Evolutionary conservation across 1,140 invertebrate genomes (phyloP).

Genomic region (Pseudoatta argentina): DNA sequence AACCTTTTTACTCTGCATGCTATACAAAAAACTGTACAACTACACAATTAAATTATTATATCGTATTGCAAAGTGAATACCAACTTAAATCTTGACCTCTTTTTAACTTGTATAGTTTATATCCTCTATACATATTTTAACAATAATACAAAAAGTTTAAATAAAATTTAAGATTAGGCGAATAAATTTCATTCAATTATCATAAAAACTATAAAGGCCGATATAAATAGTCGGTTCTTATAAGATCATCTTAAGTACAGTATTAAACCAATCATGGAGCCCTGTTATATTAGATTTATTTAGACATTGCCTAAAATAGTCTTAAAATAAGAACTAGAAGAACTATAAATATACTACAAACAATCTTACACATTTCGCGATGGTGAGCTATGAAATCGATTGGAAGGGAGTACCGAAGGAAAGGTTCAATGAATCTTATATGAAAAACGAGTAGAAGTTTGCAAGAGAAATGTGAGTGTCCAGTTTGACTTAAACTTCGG

Average conservation of each 20-base stretch:
- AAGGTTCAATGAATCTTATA: slow-evolving; percentile 1
- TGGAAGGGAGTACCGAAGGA: neutral
- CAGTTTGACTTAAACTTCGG: slow-evolving; percentile 6
- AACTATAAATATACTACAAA: neutral
- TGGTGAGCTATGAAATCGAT: neutral
- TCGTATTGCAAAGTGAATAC: neutral
- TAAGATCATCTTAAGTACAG: no score
- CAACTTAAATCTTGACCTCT: neutral
- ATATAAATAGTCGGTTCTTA: no score
- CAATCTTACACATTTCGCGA: neutral
- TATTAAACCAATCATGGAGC: no score
- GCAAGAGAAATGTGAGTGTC: neutral
- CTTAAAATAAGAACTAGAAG: no score
- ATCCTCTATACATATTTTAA: neutral
- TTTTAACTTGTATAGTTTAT: no score
- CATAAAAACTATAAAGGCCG: neutral
- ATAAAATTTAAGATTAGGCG: neutral
- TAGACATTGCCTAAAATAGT: no score
- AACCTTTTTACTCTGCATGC: neutral
- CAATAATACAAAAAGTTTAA: neutral
- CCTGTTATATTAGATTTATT: no score
- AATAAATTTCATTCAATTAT: neutral
- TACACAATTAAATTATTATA: neutral
- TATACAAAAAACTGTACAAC: neutral
- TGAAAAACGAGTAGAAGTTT: neutral